A percentile compares a stretch with the other conserved stretches of the same genome.
Conservation (phyloP, 2,113 vertebrate species). For the Ascaphus truei region DNA sequence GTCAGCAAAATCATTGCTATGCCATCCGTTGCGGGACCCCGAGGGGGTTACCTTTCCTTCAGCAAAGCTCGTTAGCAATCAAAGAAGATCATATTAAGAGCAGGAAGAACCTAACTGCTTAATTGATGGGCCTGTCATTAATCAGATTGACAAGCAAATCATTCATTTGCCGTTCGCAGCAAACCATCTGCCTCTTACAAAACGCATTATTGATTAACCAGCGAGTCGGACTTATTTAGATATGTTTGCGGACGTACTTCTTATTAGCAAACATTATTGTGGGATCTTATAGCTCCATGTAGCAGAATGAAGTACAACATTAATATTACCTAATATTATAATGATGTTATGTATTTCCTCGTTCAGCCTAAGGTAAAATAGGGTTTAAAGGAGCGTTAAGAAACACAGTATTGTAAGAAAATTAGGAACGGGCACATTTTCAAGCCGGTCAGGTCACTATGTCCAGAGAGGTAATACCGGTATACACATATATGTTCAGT, state of each 20-base stretch:
- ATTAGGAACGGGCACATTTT: too few species aligned
- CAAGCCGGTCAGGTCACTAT: too few species aligned
- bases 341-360: too few species aligned
- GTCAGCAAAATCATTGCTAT: too few species aligned
- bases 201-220: slow-evolving; percentile 34
- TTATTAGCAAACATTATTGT: slow-evolving; percentile 11
- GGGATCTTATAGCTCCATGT: not conserved
- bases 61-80: slow-evolving; percentile 33
- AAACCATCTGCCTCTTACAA: slow-evolving; percentile 37
- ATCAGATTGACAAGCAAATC: slow-evolving; percentile 38
- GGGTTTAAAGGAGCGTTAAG: too few species aligned
- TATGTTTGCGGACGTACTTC: slow-evolving; percentile 16
- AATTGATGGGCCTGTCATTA: slow-evolving; percentile 34
- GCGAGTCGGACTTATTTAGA: slow-evolving; percentile 20
- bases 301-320: too few species aligned
- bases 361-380: too few species aligned
- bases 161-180: slow-evolving; percentile 33
- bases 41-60: slow-evolving; percentile 22
- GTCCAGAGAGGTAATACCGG: too few species aligned
- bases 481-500: too few species aligned
- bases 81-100: slow-evolving; percentile 36
- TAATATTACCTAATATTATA: too few species aligned
- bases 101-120: slow-evolving; percentile 35
- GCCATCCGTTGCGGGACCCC: too few species aligned
- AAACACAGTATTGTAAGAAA: too few species aligned